Evolutionary conservation across 1,140 invertebrate species (phyloP).

Genomic region (Brachionus angularis): DNA sequence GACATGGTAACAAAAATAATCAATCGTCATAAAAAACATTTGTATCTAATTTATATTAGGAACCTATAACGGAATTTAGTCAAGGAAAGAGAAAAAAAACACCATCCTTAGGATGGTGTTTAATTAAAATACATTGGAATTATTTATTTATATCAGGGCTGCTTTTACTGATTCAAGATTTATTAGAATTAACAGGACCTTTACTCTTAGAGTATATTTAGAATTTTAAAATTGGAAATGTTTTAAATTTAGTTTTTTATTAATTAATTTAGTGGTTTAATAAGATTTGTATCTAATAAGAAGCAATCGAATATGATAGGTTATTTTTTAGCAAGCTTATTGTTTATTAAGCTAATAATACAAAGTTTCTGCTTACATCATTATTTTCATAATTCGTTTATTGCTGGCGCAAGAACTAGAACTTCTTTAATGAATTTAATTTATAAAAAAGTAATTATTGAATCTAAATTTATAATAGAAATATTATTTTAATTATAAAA

Average conservation of each 20-base stretch:
- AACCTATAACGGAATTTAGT: too few relatives aligned
- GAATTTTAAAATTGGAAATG: neutral
- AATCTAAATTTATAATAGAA: too few relatives aligned
- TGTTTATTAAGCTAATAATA: conserved; percentile 74
- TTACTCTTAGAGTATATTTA: neutral
- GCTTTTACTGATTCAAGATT: neutral
- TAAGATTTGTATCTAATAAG: conserved; percentile 19
- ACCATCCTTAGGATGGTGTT: neutral
- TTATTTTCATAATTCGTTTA: conserved; percentile 55
- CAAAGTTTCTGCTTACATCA: conserved; percentile 75
- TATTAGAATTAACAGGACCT: conserved; percentile 6
- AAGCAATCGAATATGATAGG: conserved; percentile 67
- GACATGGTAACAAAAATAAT: too few relatives aligned
- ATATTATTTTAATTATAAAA: too few relatives aligned
- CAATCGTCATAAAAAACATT: too few relatives aligned
- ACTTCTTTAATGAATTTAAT: conserved; percentile 86
- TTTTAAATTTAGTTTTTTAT: neutral
- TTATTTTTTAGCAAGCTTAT: conserved; percentile 69
- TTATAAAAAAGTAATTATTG: conserved; percentile 74
- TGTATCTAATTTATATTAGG: too few relatives aligned
- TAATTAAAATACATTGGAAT: neutral
- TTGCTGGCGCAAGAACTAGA: conserved; percentile 82
- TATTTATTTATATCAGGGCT: neutral
- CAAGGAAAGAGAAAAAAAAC: too few relatives aligned
- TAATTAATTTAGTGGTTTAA: neutral